phyloP scores from a whole-genome alignment of 2,797 vertebrate species.

The Clamator glandarius region DNA sequence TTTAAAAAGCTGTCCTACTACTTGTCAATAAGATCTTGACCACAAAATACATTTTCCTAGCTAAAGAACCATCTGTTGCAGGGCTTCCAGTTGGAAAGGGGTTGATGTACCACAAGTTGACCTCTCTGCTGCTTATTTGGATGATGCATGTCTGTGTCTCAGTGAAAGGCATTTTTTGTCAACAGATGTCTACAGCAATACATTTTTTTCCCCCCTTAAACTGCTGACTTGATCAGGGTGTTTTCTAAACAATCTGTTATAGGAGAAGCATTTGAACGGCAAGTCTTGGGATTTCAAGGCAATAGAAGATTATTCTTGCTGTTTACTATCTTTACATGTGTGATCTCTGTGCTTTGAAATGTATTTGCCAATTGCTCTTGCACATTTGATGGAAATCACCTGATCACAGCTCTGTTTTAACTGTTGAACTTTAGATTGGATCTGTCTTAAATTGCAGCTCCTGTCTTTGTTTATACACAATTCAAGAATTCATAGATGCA shows the following conservation, averaged over 20 bases:
- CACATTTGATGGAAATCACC: too few relatives aligned
- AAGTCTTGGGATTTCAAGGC: background rate
- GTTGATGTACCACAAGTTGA: background rate
- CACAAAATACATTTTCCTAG: background rate
- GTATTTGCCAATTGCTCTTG: background rate
- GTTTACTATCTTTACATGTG: background rate
- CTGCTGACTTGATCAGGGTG: background rate
- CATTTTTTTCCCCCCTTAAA: background rate
- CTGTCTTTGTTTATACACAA: background rate
- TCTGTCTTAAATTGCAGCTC: background rate
- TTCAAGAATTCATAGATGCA: background rate
- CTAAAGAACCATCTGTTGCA: constrained; percentile 6
- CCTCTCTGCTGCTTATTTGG: constrained; percentile 12
- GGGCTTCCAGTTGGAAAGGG: background rate
- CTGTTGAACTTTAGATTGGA: background rate
- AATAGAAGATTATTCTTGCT: background rate
- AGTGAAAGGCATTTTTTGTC: constrained; percentile 7
- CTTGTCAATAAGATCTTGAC: background rate
- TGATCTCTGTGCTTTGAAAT: background rate
- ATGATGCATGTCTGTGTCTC: constrained; percentile 4
- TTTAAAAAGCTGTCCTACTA: background rate
- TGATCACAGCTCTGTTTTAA: background rate
- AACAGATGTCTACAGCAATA: constrained; percentile 11
- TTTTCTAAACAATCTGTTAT: background rate
- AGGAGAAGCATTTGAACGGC: background rate